These are phyloP conservation scores for Tapirus indicus DNA, from an alignment of 2,797 vertebrate genomes.

Conservation along the genomic window DNA sequence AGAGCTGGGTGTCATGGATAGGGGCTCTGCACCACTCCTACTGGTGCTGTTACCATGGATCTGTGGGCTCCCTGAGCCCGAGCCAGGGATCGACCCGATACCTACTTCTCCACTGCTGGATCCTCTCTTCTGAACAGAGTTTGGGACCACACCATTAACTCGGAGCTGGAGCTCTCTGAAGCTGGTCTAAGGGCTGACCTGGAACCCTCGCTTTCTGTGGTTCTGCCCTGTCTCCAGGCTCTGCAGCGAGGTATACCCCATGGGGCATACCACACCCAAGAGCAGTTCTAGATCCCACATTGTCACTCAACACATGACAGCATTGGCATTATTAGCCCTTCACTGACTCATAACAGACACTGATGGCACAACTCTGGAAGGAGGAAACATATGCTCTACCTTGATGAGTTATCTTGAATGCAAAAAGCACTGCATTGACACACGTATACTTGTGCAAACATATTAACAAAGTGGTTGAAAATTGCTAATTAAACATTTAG, in stretches of 20 bases:
- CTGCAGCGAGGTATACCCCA: background rate
- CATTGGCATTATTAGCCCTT: background rate
- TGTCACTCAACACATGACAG: background rate
- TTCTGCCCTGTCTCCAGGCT: background rate
- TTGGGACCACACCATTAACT: background rate
- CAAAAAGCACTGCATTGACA: background rate
- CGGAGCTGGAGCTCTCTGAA: background rate
- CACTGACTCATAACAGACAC: background rate
- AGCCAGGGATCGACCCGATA: background rate
- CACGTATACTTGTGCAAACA: background rate
- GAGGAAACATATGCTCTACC: background rate
- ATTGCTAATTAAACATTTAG: background rate
- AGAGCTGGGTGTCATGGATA: rapidly evolving
- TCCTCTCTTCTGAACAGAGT: background rate
- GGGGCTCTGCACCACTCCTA: background rate
- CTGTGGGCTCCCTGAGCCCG: background rate
- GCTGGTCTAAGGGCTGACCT: background rate
- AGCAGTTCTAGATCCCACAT: background rate
- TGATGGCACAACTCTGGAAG: background rate
- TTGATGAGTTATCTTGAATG: background rate
- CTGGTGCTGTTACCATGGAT: background rate
- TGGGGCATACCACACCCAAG: background rate
- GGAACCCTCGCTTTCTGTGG: background rate
- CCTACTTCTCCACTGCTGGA: background rate
- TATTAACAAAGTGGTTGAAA: background rate